Evolutionary conservation across 2,797 vertebrate genomes (phyloP).

Genomic region (Bucorvus abyssinicus): DNA sequence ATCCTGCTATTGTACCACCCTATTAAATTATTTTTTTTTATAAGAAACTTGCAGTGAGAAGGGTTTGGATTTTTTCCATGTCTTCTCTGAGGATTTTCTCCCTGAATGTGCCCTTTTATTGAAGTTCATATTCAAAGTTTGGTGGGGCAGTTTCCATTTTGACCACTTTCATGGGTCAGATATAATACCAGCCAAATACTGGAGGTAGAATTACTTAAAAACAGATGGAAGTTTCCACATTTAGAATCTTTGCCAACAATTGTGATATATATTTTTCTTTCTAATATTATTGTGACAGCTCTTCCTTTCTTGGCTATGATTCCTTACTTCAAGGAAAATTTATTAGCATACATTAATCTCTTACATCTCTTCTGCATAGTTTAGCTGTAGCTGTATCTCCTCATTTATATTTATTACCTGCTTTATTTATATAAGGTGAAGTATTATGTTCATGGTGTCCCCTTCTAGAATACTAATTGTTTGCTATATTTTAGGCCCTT

Average conservation of each 20-base stretch:
- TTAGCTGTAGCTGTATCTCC: background rate
- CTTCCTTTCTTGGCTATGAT: background rate
- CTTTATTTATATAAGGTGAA: constrained; percentile 15
- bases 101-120: background rate
- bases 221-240: background rate
- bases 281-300: background rate
- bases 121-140: background rate
- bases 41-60: background rate
- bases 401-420: constrained; percentile 29
- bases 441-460: background rate
- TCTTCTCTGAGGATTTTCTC: background rate
- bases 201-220: background rate
- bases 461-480: background rate
- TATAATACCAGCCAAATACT: background rate
- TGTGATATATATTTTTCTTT: background rate
- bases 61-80: background rate
- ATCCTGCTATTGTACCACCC: background rate
- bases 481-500: background rate
- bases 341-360: background rate
- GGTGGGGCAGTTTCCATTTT: background rate
- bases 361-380: background rate
- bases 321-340: background rate
- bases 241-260: background rate
- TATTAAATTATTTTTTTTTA: background rate
- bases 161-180: background rate